A percentile compares a stretch with the other conserved stretches of the same genome.
Conservation (phyloP, 2,888 invertebrate genomes). For the Alcis repandata region DNA sequence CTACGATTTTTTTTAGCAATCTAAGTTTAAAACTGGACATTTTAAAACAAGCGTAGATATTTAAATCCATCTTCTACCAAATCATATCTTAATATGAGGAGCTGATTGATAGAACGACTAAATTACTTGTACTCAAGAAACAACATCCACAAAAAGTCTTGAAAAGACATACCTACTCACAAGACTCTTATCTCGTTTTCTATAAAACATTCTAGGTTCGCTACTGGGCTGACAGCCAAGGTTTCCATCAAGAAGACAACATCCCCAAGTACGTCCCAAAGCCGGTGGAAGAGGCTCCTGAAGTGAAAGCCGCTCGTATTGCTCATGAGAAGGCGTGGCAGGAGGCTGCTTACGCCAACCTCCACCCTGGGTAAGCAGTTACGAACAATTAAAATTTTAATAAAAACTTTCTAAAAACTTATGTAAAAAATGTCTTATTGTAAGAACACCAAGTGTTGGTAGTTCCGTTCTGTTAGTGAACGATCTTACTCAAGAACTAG, state of each 20-base stretch:
- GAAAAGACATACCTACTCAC: no score
- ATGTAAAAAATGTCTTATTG: no score
- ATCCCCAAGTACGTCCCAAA: constrained; percentile 88
- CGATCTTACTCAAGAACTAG: no score
- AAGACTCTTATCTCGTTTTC: no score
- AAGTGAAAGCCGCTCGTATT: constrained; percentile 89
- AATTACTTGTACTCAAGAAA: background rate
- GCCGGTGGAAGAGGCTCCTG: constrained; percentile 89
- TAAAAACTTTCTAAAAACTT: no score
- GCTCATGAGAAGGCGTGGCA: constrained; percentile 90
- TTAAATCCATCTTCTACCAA: background rate
- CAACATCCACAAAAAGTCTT: background rate
- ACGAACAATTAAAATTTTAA: background rate
- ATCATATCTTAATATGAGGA: background rate
- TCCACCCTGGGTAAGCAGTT: constrained; percentile 49
- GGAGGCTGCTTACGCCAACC: constrained; percentile 86
- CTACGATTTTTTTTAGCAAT: no score
- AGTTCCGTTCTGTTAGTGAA: no score
- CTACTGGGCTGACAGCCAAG: constrained; percentile 91
- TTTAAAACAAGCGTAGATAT: no score
- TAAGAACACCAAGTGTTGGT: no score
- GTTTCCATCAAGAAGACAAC: constrained; percentile 93
- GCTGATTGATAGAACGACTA: background rate
- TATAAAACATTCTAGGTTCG: constrained; percentile 84
- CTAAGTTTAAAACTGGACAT: no score